These are phyloP conservation scores for Phenganax stokvisi DNA, from an alignment of 92 coral and sea anemone genomes.

Conservation along the genomic window DNA sequence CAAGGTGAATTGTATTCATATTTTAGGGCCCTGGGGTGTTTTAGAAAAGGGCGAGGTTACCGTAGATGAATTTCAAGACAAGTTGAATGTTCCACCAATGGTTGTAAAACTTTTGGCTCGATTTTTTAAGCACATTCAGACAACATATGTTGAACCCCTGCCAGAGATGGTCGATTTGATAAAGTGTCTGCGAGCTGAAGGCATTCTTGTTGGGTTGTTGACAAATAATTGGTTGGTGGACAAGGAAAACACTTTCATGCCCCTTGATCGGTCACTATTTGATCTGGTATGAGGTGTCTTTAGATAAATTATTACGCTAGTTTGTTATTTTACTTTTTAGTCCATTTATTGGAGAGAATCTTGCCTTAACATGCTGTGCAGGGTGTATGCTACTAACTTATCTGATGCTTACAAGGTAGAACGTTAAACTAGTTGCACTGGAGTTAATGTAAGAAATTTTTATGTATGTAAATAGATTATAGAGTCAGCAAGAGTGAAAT, in stretches of 20 bases:
- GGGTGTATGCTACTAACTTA: not conserved
- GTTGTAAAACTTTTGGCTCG: slow-evolving; percentile 11
- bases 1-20: not conserved
- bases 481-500: slow-evolving; percentile 73
- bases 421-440: not conserved
- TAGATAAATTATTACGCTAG: too few species aligned
- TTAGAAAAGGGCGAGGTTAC: slow-evolving; percentile 41
- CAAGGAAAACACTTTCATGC: slow-evolving; percentile 62
- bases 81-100: slow-evolving; percentile 38
- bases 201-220: slow-evolving; percentile 78
- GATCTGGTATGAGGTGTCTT: slow-evolving; percentile 65
- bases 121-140: slow-evolving; percentile 56
- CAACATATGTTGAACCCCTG: slow-evolving; percentile 50
- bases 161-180: slow-evolving; percentile 74
- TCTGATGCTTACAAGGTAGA: not conserved
- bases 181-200: slow-evolving; percentile 70
- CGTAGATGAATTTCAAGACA: slow-evolving; percentile 71
- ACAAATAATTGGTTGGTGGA: slow-evolving; percentile 85
- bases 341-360: too few species aligned
- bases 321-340: too few species aligned
- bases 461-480: slow-evolving; percentile 52
- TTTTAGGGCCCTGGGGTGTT: slow-evolving; percentile 5
- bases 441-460: not conserved
- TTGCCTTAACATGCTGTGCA: too few species aligned
- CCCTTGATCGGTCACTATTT: slow-evolving; percentile 72